A percentile compares a stretch with the other conserved stretches of the same genome.
Evolutionary conservation across 1,140 invertebrate species (phyloP).

Genomic region (Reticulitermes speratus): DNA sequence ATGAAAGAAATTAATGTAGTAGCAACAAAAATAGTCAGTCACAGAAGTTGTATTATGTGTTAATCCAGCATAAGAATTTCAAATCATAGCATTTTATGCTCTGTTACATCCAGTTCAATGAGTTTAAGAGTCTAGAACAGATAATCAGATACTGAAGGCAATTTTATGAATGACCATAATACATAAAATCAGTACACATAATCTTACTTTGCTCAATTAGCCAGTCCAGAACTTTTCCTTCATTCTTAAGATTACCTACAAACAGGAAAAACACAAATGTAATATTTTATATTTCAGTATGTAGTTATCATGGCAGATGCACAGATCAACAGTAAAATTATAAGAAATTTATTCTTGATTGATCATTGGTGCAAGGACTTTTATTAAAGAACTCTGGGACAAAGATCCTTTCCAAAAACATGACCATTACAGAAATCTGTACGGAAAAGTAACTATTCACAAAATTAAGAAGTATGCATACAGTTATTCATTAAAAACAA

Average conservation of each 20-base stretch:
- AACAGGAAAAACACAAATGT: constrained; percentile 42
- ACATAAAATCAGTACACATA: not conserved
- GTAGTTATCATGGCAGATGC: too few relatives aligned
- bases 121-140: constrained; percentile 7
- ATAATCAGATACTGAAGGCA: not conserved
- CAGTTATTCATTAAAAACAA: too few relatives aligned
- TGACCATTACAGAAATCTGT: too few relatives aligned
- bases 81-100: not conserved
- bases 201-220: constrained; percentile 79
- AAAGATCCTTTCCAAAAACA: too few relatives aligned
- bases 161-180: not conserved
- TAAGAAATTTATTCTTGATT: too few relatives aligned
- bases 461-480: too few relatives aligned
- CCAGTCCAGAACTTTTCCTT: constrained; percentile 94
- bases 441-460: too few relatives aligned
- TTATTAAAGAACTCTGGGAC: too few relatives aligned
- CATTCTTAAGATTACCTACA: constrained; percentile 92
- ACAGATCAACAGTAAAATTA: too few relatives aligned
- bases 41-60: not conserved
- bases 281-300: not conserved
- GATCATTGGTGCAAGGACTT: too few relatives aligned
- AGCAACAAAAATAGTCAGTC: not conserved
- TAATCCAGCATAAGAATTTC: not conserved
- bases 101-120: not conserved
- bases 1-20: not conserved